Evolutionary conservation across 2,888 invertebrate species (phyloP), one percentile per base, ranked within the genome.

Genomic region (Boloria euphrosyne): DNA sequence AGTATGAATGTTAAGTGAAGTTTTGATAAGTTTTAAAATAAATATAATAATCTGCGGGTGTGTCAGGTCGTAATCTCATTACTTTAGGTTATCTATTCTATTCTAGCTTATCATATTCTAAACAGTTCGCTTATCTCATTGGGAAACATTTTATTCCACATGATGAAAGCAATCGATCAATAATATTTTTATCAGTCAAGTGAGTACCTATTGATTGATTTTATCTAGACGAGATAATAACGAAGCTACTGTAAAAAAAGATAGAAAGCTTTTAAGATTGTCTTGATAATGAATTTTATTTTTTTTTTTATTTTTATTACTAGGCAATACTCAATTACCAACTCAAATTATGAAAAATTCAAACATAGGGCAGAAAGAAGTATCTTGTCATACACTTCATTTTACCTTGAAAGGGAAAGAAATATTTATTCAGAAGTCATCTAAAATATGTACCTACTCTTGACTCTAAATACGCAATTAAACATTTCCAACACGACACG

Each of bases 151-250:
- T 55, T 59, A 50, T 44, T 54, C 38, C 44, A 59, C 61, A 61
- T 62, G 52, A 67, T 59, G 59, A 60, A 43, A 63, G 18, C 62
- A 16, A 60, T 65, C 65, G 55, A 65, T 62, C 59, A 67, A 58
- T 66, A 66, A 38, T 51, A 43, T 66, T 62, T 60, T 66, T 57
- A 65, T 68, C 68, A 65, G 54, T 14, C 62, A 49, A 61, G 31
- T 46, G 55, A 46, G 27, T 67, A 38, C 31, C 7, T 38, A 65
- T 67, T 65, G 69, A 69, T 67, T 65, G 67, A 65, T 55, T 59
- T 67, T 67, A 70, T 70, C 70, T 13, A 46, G 4, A 50, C 3
- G 14, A 38, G 70, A 68, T 70, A 63, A 58, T 58, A 46, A 51
- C 46, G 51, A 60, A 60, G 62, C 68, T 70, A 65, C 70, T 61